Evolutionary conservation across 2,888 invertebrate genomes (phyloP).

Genomic region (Hymenopus coronatus): DNA sequence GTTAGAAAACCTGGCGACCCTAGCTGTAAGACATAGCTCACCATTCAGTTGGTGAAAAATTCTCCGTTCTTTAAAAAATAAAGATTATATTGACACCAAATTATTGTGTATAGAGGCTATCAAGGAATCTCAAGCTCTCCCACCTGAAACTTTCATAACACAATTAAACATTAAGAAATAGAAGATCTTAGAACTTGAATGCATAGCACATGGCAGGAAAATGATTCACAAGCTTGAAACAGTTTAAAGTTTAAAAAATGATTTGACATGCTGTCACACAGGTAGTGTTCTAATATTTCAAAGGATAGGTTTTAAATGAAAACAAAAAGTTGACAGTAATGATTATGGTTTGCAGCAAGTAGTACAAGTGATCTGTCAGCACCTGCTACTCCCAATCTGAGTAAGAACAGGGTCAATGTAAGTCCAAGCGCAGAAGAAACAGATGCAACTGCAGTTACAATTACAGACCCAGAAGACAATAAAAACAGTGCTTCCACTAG

Average conservation of each 20-base stretch:
- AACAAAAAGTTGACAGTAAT: background rate
- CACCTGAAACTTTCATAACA: no score
- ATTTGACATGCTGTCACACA: background rate
- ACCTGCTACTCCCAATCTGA: constrained; percentile 59
- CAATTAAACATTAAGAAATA: background rate
- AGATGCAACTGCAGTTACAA: constrained; percentile 31
- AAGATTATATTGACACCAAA: no score
- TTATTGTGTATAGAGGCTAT: no score
- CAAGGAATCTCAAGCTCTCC: no score
- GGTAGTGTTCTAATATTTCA: background rate
- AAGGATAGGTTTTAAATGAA: background rate
- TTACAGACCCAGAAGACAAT: constrained; percentile 38
- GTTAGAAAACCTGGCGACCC: no score
- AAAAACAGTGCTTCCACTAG: background rate
- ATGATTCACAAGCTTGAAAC: background rate
- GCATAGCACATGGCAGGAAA: background rate
- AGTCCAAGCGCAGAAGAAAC: constrained; percentile 49
- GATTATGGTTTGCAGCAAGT: constrained; percentile 57
- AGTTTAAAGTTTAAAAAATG: background rate
- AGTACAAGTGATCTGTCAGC: constrained; percentile 74
- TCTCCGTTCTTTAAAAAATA: no score
- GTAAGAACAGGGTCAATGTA: constrained; percentile 47
- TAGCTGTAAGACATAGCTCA: no score
- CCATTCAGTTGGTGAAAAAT: no score
- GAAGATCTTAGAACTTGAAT: background rate